phyloP scores from a whole-genome alignment of 2,113 vertebrate species.

The Syngnathus floridae region DNA sequence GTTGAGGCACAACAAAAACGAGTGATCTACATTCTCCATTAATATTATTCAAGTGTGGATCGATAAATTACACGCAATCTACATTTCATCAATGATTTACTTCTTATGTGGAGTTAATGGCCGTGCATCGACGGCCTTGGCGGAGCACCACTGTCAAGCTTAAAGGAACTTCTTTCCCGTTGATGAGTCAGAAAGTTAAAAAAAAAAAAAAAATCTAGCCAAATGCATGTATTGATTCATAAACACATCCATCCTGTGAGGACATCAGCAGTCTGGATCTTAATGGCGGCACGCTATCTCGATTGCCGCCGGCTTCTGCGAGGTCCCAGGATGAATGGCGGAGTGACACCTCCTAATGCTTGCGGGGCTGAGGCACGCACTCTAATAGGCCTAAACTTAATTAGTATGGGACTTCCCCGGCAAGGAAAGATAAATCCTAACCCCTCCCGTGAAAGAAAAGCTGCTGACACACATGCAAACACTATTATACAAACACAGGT shows the following conservation, averaged over 20 bases:
- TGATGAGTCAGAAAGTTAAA: constrained; percentile 9
- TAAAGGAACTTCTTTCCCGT: background rate
- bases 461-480: constrained; percentile 37
- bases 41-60: background rate
- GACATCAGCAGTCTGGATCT: constrained; percentile 34
- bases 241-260: constrained; percentile 26
- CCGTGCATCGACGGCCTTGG: constrained; percentile 29
- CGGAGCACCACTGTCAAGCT: constrained; percentile 29
- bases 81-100: constrained; percentile 1
- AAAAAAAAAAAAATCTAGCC: background rate
- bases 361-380: constrained; percentile 42
- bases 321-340: constrained; percentile 42
- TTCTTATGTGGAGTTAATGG: constrained; percentile 28
- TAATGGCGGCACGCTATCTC: constrained; percentile 31
- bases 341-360: constrained; percentile 51
- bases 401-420: constrained; percentile 51
- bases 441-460: constrained; percentile 27
- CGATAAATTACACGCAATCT: constrained; percentile 14
- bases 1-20: background rate
- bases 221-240: constrained; percentile 21
- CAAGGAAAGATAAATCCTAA: constrained; percentile 48
- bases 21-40: background rate
- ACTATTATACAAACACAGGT: constrained; percentile 23
- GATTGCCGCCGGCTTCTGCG: constrained; percentile 22
- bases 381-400: constrained; percentile 56